These are phyloP conservation scores for Bombus confusus DNA, from an alignment of 1,140 invertebrate genomes.

Conservation along the genomic window DNA sequence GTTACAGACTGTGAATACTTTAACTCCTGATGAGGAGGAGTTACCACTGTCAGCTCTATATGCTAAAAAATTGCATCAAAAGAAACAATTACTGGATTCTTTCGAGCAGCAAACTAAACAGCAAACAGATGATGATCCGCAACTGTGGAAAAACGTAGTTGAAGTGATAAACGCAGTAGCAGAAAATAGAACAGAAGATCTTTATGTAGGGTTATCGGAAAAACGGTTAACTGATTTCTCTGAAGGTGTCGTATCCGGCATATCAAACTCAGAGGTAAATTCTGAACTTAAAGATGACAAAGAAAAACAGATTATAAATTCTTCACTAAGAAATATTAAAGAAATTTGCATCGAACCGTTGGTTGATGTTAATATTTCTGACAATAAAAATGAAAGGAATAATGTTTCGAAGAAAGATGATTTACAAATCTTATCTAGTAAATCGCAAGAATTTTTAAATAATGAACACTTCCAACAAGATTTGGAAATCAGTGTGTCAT, in stretches of 20 bases:
- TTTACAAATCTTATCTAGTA: neutral
- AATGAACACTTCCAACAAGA: neutral
- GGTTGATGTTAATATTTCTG: too few relatives aligned
- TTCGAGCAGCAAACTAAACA: slow-evolving; percentile 39
- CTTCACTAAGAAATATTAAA: neutral
- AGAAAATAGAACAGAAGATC: slow-evolving; percentile 46
- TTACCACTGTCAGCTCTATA: slow-evolving; percentile 53
- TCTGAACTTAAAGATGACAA: neutral
- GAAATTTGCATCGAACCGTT: neutral
- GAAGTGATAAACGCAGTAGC: slow-evolving; percentile 71
- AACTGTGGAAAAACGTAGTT: slow-evolving; percentile 56
- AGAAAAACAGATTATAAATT: neutral
- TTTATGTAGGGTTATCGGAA: slow-evolving; percentile 3
- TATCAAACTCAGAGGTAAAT: neutral
- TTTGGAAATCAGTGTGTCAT: neutral
- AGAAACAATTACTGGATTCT: slow-evolving; percentile 25
- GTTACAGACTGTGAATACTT: slow-evolving; percentile 10
- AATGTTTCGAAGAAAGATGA: neutral
- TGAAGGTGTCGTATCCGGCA: neutral
- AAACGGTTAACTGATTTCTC: neutral
- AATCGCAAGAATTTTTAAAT: neutral
- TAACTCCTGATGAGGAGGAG: slow-evolving; percentile 63
- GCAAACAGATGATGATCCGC: slow-evolving; percentile 9
- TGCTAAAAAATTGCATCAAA: slow-evolving; percentile 44
- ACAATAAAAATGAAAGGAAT: neutral